Conservation (phyloP, 2,888 invertebrate genomes). For the Callinectes sapidus region DNA sequence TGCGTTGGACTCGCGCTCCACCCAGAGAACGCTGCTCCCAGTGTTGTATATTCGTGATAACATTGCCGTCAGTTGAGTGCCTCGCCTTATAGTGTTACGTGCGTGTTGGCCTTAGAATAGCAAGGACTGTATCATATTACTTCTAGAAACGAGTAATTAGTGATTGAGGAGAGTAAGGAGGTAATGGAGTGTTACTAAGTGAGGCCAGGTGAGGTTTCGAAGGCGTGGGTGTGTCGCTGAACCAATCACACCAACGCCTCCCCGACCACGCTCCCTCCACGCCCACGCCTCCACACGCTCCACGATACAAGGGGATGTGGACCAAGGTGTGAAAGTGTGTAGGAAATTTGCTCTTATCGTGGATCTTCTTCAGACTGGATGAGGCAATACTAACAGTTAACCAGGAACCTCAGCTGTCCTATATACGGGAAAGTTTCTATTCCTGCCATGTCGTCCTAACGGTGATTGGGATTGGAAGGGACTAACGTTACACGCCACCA, state of each 20-base stretch:
- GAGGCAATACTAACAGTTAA: background rate
- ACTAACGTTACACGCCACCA: background rate
- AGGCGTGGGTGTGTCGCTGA: constrained; percentile 8
- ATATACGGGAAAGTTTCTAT: background rate
- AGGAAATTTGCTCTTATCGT: background rate
- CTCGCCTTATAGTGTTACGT: background rate
- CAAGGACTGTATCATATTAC: background rate
- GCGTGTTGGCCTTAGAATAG: background rate
- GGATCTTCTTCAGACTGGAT: background rate
- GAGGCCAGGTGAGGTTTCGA: background rate
- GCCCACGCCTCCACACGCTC: background rate
- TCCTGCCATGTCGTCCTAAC: background rate
- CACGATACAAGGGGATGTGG: background rate
- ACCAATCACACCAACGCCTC: background rate
- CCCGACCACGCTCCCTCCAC: background rate
- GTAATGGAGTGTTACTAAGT: background rate
- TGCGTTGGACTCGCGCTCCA: background rate
- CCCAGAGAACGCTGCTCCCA: background rate
- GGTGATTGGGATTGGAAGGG: background rate
- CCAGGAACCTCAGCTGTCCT: background rate
- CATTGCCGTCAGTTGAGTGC: background rate
- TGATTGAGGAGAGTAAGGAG: background rate
- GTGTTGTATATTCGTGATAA: background rate
- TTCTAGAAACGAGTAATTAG: background rate
- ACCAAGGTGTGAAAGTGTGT: background rate